Conservation (phyloP, 2,888 invertebrate genomes). For the Drosophila siamana region DNA sequence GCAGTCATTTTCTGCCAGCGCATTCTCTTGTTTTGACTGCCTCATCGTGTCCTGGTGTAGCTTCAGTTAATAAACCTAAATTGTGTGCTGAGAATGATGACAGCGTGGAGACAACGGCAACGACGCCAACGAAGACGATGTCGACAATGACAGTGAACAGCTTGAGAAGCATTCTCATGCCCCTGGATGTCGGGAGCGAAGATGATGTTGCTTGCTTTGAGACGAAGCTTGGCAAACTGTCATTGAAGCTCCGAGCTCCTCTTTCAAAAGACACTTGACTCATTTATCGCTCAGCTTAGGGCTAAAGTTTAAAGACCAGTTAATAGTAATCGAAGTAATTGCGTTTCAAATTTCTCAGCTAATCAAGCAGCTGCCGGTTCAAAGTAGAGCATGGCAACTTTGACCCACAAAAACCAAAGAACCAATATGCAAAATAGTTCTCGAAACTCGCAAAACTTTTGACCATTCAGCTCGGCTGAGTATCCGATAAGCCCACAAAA, state of each 20-base stretch:
- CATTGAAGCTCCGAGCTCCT: not conserved
- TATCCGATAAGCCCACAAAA: conserved; percentile 20
- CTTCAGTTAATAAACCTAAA: conserved; percentile 77
- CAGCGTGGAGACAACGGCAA: conserved; percentile 47
- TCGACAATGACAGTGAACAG: conserved; percentile 14
- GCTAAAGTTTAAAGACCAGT: conserved; percentile 8
- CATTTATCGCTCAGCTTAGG: conserved; percentile 19
- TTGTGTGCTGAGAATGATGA: conserved; percentile 73
- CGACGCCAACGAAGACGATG: conserved; percentile 10
- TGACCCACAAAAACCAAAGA: conserved; percentile 3
- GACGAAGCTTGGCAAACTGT: not conserved
- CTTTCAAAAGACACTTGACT: conserved; percentile 13
- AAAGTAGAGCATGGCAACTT: conserved; percentile 13
- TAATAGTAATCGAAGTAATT: conserved; percentile 38
- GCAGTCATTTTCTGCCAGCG: conserved; percentile 28
- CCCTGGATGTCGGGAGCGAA: not conserved
- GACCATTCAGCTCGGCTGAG: conserved; percentile 4
- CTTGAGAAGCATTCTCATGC: conserved; percentile 9
- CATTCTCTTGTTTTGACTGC: conserved; percentile 14
- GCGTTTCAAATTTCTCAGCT: conserved; percentile 23
- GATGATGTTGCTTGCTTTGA: not conserved
- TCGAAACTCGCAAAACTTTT: conserved; percentile 11
- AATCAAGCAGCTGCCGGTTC: conserved; percentile 2
- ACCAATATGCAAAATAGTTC: conserved; percentile 38
- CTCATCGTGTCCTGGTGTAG: conserved; percentile 5